Base-by-base conservation (phyloP, 2,797 vertebrate species). In the Protosalanx chinensis region DNA sequence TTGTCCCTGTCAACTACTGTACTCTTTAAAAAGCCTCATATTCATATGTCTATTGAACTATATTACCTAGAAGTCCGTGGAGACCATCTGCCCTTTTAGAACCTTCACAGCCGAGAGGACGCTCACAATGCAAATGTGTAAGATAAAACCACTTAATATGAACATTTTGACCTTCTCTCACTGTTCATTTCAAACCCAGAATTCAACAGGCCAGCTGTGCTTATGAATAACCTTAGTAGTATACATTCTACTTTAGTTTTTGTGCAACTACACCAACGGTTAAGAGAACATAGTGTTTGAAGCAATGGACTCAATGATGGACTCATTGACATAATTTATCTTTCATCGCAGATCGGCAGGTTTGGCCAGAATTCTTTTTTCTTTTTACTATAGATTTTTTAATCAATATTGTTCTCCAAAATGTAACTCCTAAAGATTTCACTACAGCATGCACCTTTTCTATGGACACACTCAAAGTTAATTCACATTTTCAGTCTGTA, bases 371-470 rank as follows among this genome's bases (percentile, higher is more conserved):
- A 49, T 77, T 78, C 37, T 69, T n/a, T n/a, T n/a, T n/a, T n/a
- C n/a, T n/a, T n/a, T 70, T 69, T 41, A 13, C 61, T 63, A 37
- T 64, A 49, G 37, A 76, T 72, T 80, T 72, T 59, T 64, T 60
- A 33, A 59, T 79, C 81, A 58, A 66, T 79, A 76, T 84, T 78
- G 12, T 46, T 46, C 41, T 77, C 74, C 75, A 83, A 84, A 86
- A 86, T 81, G 82, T 83, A 82, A 84, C 78, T 77, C 64, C 61
- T 78, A 75, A 81, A 74, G 80, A 81, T 84, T 83, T 85, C 81
- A 78, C 76, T 20, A 37, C 72, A 67, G 77, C 81, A 84, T 88
- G 90, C 87, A 90, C 86, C 82, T 90, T 89, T 86, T 84, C 81
- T 79, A 70, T 67, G 67, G 84, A 84, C 87, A 76, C 80, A 85